Evolutionary conservation across 2,113 vertebrate species (phyloP).

Genomic region (Urocynchramus pylzowi): DNA sequence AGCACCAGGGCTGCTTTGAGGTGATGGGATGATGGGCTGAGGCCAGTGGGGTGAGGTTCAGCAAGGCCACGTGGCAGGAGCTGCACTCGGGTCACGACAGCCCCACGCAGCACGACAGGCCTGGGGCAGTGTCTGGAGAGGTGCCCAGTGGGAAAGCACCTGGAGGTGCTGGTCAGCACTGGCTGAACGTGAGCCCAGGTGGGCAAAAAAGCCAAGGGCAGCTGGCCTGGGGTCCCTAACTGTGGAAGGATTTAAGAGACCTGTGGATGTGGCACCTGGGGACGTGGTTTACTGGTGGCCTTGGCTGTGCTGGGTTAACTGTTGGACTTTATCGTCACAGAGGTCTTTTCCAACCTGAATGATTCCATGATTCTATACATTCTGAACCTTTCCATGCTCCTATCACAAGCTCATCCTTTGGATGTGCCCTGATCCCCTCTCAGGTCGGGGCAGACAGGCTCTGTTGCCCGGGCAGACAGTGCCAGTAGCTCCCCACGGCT

Average conservation of each 20-base stretch:
- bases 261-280: not conserved
- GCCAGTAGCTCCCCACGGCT: not conserved
- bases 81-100: not conserved
- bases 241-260: not conserved
- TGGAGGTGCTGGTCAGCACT: not conserved
- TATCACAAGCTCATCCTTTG: not conserved
- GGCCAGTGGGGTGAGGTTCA: fast-evolving
- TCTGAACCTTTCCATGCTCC: not conserved
- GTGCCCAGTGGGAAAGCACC: not conserved
- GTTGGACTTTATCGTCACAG: not conserved
- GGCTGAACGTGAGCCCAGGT: not conserved
- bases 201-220: not conserved
- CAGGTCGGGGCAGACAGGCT: not conserved
- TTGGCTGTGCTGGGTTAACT: not conserved
- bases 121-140: not conserved
- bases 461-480: not conserved
- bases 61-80: fast-evolving
- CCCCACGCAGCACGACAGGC: not conserved
- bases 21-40: fast-evolving
- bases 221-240: not conserved
- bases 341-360: not conserved
- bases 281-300: not conserved
- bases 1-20: not conserved
- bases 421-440: fast-evolving
- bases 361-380: not conserved